Percentiles rank a stretch among this genome's conserved stretches.
Conservation (phyloP, 2,888 invertebrate species). For the Ferrisia virgata region DNA sequence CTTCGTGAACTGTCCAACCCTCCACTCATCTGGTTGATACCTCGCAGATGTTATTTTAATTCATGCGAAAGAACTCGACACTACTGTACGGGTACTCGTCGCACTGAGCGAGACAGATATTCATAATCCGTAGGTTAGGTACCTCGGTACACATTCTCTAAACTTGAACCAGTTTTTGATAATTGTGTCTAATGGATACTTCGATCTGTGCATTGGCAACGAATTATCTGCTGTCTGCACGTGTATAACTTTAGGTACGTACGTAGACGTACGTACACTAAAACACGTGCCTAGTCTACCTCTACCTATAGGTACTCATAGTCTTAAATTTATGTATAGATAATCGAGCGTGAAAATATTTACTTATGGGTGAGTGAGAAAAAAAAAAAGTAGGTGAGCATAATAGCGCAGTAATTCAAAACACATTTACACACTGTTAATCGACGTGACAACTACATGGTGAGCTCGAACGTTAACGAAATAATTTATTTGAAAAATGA, state of each 20-base stretch:
- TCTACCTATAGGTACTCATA: neutral
- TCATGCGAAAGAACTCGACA: neutral
- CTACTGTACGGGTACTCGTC: too few species aligned
- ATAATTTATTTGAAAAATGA: slow-evolving; percentile 1
- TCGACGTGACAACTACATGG: slow-evolving; percentile 21
- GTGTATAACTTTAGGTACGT: too few species aligned
- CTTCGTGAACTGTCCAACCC: neutral
- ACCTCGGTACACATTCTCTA: neutral
- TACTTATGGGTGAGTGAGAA: neutral
- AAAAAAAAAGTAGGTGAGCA: slow-evolving; percentile 23
- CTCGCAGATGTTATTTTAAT: neutral
- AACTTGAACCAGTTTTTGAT: neutral
- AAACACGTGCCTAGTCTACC: neutral
- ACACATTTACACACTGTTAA: slow-evolving; percentile 2
- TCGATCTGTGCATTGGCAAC: neutral
- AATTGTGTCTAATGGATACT: neutral
- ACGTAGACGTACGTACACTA: neutral
- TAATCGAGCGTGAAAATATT: slow-evolving; percentile 4
- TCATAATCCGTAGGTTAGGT: neutral
- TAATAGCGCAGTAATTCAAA: neutral
- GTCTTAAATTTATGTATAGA: neutral
- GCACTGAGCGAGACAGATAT: too few species aligned
- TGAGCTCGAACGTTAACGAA: neutral
- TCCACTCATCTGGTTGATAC: neutral
- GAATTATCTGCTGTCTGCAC: too few species aligned